Conservation (phyloP, 1,140 invertebrate species). For the Lepidurus arcticus region DNA sequence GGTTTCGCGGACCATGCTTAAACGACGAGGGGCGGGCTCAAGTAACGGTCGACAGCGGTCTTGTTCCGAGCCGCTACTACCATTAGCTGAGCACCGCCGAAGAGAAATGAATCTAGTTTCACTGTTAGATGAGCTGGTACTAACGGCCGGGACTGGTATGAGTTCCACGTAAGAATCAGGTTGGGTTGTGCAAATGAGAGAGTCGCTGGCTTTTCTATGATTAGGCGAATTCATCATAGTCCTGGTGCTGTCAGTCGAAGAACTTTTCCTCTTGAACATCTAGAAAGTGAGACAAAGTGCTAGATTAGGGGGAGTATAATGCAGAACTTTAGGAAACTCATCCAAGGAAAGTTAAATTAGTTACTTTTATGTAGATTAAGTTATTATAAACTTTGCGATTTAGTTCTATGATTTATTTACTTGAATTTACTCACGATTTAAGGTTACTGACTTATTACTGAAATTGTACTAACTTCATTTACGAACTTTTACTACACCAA, state of each 20-base stretch:
- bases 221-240: constrained; percentile 1
- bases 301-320: background rate
- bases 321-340: background rate
- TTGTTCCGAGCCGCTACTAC: background rate
- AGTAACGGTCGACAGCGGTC: background rate
- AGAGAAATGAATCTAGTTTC: background rate
- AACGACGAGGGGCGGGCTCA: background rate
- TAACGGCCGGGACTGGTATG: background rate
- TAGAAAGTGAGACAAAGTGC: background rate
- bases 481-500: too few relatives aligned
- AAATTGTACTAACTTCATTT: too few relatives aligned
- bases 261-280: constrained; percentile 19
- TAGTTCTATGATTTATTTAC: too few relatives aligned
- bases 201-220: background rate
- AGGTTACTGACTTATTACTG: too few relatives aligned
- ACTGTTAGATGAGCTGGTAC: background rate
- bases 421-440: too few relatives aligned
- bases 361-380: too few relatives aligned
- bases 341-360: too few relatives aligned
- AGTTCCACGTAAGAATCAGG: constrained; percentile 16
- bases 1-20: background rate
- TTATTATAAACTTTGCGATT: too few relatives aligned
- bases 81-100: background rate
- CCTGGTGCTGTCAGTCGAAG: background rate
- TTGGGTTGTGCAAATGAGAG: background rate